Percentiles rank a stretch among this genome's conserved stretches.
phyloP scores from a whole-genome alignment of 2,797 vertebrate genomes.

The Bucorvus abyssinicus region DNA sequence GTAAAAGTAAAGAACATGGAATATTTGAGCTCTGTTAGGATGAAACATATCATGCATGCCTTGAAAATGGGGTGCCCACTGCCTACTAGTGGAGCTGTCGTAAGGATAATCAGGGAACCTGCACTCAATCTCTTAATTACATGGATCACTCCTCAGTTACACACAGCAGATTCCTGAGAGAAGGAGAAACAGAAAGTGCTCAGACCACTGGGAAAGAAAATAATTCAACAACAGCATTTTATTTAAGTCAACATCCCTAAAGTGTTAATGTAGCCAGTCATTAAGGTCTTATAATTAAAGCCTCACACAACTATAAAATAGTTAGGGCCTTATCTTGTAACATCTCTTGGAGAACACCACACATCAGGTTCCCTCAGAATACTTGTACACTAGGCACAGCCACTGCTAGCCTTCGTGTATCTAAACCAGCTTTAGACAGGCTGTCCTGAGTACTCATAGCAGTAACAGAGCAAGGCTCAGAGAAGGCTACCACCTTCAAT shows the following conservation, averaged over 20 bases:
- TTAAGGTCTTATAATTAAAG: conserved; percentile 34
- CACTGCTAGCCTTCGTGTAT: background rate
- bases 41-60: background rate
- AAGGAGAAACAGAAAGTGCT: background rate
- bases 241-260: background rate
- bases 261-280: background rate
- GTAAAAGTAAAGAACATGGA: background rate
- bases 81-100: background rate
- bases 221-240: conserved; percentile 7
- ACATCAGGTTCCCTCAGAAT: background rate
- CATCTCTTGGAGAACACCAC: background rate
- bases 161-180: background rate
- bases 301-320: conserved; percentile 33
- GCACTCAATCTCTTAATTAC: background rate
- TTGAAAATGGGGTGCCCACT: background rate
- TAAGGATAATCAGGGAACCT: background rate
- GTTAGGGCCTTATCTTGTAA: conserved; percentile 4
- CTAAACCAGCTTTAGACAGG: background rate
- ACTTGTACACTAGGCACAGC: background rate
- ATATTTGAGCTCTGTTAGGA: background rate
- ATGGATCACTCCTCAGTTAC: background rate
- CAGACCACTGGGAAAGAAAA: background rate
- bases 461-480: background rate
- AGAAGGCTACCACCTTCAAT: background rate
- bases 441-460: background rate